These are phyloP conservation scores for Steinernema scapterisci DNA, from an alignment of 2,888 invertebrate genomes.

Conservation along the genomic window DNA sequence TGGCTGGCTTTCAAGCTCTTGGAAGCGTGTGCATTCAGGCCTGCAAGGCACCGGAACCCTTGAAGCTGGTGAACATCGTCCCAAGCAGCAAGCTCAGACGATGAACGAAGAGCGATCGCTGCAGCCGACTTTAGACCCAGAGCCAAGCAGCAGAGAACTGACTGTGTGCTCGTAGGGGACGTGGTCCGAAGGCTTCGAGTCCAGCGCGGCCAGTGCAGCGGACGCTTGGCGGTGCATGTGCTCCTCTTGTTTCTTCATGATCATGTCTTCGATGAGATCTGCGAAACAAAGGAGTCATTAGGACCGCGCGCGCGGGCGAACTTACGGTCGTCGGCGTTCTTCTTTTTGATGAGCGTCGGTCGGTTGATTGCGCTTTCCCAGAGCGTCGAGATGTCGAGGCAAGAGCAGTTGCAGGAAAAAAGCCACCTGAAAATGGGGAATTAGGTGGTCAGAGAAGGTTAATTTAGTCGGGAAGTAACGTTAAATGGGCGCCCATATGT, in stretches of 20 bases:
- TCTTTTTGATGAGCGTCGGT: background rate
- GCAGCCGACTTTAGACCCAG: background rate
- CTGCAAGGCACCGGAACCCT: background rate
- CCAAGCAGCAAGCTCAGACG: conserved; percentile 5
- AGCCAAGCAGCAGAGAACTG: conserved; percentile 9
- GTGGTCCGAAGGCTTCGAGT: background rate
- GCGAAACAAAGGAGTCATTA: background rate
- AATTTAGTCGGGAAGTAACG: too few relatives aligned
- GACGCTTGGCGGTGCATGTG: background rate
- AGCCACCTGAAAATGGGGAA: conserved; percentile 12
- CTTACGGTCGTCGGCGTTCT: background rate
- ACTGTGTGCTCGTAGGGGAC: conserved; percentile 2
- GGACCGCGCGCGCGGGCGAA: background rate
- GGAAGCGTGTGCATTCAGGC: background rate
- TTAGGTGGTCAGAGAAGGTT: too few relatives aligned
- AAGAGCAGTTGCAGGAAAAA: background rate
- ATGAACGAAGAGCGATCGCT: background rate
- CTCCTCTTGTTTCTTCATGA: conserved; percentile 15
- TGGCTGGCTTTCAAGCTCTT: too few relatives aligned
- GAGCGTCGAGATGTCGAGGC: conserved; percentile 18
- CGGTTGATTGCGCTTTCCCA: conserved; percentile 16
- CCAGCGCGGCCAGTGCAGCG: background rate
- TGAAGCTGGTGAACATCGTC: background rate
- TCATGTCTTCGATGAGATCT: conserved; percentile 14
- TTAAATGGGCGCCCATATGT: too few relatives aligned